Conservation (phyloP, 92 coral and sea anemone genomes). For the Bergia sp. region DNA sequence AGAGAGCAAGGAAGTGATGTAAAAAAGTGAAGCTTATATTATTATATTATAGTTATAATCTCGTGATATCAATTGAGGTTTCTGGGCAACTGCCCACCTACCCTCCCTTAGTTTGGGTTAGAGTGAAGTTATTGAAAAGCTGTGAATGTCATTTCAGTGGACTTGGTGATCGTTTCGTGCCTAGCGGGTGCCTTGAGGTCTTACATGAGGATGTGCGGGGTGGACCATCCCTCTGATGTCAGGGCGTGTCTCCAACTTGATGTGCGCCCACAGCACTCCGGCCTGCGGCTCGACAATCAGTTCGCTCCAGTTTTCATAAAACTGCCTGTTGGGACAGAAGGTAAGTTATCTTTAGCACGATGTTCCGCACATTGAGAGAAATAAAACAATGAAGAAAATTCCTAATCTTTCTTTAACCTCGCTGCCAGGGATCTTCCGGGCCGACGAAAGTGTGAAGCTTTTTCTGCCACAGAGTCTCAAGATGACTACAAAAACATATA, state of each 20-base stretch:
- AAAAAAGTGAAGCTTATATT: too few species aligned
- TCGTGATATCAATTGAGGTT: too few species aligned
- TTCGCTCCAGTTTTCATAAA: slow-evolving; percentile 70
- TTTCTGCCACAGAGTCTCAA: too few species aligned
- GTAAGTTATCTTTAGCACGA: slow-evolving; percentile 35
- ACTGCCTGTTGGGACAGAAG: slow-evolving; percentile 89
- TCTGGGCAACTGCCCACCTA: too few species aligned
- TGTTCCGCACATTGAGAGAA: neutral
- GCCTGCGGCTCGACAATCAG: slow-evolving; percentile 69
- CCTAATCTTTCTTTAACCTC: neutral
- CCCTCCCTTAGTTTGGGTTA: too few species aligned
- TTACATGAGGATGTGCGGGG: slow-evolving; percentile 61
- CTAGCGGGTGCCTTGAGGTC: slow-evolving; percentile 90
- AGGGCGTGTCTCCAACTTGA: slow-evolving; percentile 73
- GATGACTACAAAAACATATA: neutral
- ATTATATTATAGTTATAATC: too few species aligned
- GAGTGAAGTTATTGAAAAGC: too few species aligned
- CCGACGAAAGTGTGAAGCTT: neutral
- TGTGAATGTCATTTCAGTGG: slow-evolving; percentile 54
- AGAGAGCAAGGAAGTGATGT: too few species aligned
- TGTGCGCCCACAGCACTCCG: slow-evolving; percentile 72
- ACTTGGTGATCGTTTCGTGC: slow-evolving; percentile 79
- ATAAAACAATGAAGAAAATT: neutral
- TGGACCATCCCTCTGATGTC: slow-evolving; percentile 71
- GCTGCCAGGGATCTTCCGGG: neutral